A percentile compares a stretch with the other conserved stretches of the same genome.
These are phyloP conservation scores for Amiota minor DNA, from an alignment of 2,888 invertebrate genomes.

Conservation along the genomic window DNA sequence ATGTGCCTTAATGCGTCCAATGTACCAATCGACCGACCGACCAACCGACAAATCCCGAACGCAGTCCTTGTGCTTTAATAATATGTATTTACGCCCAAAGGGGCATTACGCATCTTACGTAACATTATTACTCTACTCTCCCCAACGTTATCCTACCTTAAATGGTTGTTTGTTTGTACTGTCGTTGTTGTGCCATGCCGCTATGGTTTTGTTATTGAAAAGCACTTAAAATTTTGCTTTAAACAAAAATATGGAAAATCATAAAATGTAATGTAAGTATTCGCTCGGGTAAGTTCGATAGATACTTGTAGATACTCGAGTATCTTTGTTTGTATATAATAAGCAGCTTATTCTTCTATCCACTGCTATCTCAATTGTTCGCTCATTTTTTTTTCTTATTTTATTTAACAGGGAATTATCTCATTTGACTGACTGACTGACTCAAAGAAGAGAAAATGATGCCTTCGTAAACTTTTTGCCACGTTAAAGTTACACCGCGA, in stretches of 20 bases:
- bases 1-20: conserved; percentile 38
- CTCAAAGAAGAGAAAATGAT: conserved; percentile 27
- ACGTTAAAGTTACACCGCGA: not conserved
- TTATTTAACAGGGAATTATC: conserved; percentile 70
- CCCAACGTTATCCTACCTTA: conserved; percentile 51
- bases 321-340: not conserved
- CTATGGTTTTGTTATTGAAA: conserved; percentile 45
- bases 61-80: too few relatives aligned
- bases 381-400: conserved; percentile 47
- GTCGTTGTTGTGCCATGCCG: too few relatives aligned
- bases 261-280: conserved; percentile 44
- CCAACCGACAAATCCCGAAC: conserved; percentile 9
- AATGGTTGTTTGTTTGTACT: conserved; percentile 59
- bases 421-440: conserved; percentile 60
- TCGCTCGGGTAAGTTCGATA: conserved; percentile 12
- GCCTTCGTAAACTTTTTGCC: not conserved
- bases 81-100: not conserved
- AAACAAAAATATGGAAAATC: conserved; percentile 43
- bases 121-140: not conserved
- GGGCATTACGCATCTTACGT: conserved; percentile 33
- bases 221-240: conserved; percentile 57
- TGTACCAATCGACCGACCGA: not conserved
- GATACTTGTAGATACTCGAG: not conserved
- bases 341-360: not conserved
- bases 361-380: not conserved